phyloP scores from a whole-genome alignment of 2,888 invertebrate genomes.

The Amiota mariae region DNA sequence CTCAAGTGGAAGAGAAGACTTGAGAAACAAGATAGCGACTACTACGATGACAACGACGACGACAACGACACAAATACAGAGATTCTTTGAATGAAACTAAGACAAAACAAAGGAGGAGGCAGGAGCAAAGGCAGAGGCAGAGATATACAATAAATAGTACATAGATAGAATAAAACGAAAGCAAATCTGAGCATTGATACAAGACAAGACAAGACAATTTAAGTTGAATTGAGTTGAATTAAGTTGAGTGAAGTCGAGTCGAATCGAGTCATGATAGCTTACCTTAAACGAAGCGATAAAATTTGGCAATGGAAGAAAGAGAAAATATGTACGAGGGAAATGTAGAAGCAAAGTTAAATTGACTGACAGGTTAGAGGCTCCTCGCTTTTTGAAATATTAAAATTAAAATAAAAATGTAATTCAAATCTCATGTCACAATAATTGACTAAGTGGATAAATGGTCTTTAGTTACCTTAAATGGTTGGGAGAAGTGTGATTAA shows the following conservation, averaged over 20 bases:
- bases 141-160: neutral
- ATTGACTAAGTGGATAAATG: no score
- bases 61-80: constrained; percentile 30
- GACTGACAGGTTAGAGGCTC: constrained; percentile 61
- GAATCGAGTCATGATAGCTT: constrained; percentile 20
- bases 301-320: constrained; percentile 47
- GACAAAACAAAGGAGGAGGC: neutral
- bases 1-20: constrained; percentile 57
- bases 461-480: no score
- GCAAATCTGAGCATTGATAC: neutral
- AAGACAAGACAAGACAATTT: neutral
- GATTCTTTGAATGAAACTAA: no score
- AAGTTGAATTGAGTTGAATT: constrained; percentile 1
- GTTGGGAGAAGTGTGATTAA: no score
- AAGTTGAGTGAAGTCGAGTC: neutral
- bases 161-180: neutral
- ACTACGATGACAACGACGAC: no score
- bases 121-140: constrained; percentile 2
- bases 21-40: constrained; percentile 43
- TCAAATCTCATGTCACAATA: constrained; percentile 11
- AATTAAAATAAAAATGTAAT: constrained; percentile 47
- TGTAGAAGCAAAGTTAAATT: constrained; percentile 44
- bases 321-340: neutral
- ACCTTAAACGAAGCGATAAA: constrained; percentile 51
- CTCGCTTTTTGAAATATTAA: constrained; percentile 68